Base-by-base conservation (phyloP, 2,888 invertebrate genomes). In the Perdita meconis region DNA sequence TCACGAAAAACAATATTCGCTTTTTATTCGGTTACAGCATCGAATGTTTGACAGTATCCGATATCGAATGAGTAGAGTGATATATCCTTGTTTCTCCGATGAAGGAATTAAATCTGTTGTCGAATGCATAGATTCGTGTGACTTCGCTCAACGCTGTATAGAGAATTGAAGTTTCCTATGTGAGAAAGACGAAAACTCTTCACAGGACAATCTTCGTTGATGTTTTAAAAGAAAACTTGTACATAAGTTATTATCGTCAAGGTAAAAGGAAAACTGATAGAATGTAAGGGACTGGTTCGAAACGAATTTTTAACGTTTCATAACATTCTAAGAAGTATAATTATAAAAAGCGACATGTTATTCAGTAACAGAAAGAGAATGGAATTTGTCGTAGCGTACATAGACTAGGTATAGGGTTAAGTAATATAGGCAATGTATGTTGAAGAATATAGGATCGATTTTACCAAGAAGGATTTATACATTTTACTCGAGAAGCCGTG, bases 341-440 rank as follows among this genome's bases (percentile, higher is more conserved):
- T 66, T 50, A n/a, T 65, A 47, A 36, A 38, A 57, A 6, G 13
- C 19, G 59, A 26, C 50, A 59, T 60, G 67, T 79, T 71, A 76
- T 67, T 44, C 44, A 57, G 67, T 71, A 79, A 64, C 22, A 56
- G 67, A 72, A 69, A 30, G 47, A 67, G 22, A 47, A 55, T 56
- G 55, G 44, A 42, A 61, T 63, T 66, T 30, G 53, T 60, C 55
- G 74, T 78, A 80, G 80, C 61, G 50, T 71, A 65, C 65, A 64
- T 78, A 68, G 65, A 61, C 12, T 80, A 80, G 73, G 26, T 22
- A 38, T 74, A 75, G 56, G 26, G 19, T 78, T 78, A 80, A 78
- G 67, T 64, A 51, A 63, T 40, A 74, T 68, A 77, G 42, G 30
- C 36, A 47, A 50, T 55, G 63, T 70, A 80, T 67, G 61, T 65